These are phyloP conservation scores for Acanthacorydalis orientalis DNA, from an alignment of 2,888 invertebrate genomes.

Conservation along the genomic window DNA sequence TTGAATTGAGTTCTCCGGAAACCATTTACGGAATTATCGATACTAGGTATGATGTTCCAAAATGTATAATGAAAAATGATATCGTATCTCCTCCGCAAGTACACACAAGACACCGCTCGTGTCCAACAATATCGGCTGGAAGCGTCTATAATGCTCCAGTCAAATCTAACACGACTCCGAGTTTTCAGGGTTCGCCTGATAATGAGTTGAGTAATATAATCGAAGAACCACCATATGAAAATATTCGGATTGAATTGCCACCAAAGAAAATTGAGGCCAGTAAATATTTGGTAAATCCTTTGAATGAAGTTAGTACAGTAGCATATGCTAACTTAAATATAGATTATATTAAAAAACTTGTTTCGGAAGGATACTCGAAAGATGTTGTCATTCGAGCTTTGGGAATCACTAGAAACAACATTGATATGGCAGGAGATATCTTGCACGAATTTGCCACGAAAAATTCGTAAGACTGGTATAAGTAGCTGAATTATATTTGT, in stretches of 20 bases:
- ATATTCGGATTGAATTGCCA: constrained; percentile 18
- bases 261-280: constrained; percentile 13
- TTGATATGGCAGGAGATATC: constrained; percentile 92
- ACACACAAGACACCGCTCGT: constrained; percentile 3
- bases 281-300: constrained; percentile 16
- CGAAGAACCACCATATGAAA: constrained; percentile 15
- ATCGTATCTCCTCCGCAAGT: constrained; percentile 17
- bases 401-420: constrained; percentile 82
- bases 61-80: constrained; percentile 13
- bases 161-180: constrained; percentile 38
- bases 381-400: constrained; percentile 83
- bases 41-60: constrained; percentile 34
- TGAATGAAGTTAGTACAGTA: constrained; percentile 25
- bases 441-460: constrained; percentile 75
- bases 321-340: constrained; percentile 79
- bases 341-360: constrained; percentile 76
- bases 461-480: constrained; percentile 14
- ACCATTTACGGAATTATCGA: constrained; percentile 56
- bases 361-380: constrained; percentile 79
- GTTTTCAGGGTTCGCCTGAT: constrained; percentile 12
- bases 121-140: background rate
- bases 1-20: constrained; percentile 46
- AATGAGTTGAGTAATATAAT: constrained; percentile 9
- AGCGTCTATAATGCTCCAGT: constrained; percentile 28
- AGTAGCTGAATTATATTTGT: background rate